These are phyloP conservation scores for Leptinotarsa undecemlineata DNA, from an alignment of 1,140 invertebrate genomes.

Conservation along the genomic window DNA sequence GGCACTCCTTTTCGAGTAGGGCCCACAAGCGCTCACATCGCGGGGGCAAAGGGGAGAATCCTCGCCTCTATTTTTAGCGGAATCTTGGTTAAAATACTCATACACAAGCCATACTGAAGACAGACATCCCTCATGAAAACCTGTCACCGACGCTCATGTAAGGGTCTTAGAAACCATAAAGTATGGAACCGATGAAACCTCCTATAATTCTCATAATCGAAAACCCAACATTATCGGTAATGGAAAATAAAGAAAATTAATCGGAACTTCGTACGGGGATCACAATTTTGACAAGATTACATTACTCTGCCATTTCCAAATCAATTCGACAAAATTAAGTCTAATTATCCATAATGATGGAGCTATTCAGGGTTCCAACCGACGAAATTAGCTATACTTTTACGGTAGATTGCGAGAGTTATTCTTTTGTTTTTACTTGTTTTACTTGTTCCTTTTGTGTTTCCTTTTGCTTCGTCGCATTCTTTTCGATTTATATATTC, in stretches of 20 bases:
- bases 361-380: slow-evolving; percentile 13
- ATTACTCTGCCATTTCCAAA: slow-evolving; percentile 18
- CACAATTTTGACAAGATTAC: slow-evolving; percentile 22
- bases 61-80: no score
- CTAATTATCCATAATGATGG: slow-evolving; percentile 23
- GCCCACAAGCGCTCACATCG: not conserved
- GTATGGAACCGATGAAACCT: not conserved
- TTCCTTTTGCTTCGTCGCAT: not conserved
- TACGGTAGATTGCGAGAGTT: slow-evolving; percentile 17
- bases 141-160: not conserved
- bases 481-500: no score
- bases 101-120: not conserved
- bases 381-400: slow-evolving; percentile 18
- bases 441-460: slow-evolving; percentile 5
- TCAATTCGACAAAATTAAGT: slow-evolving; percentile 21
- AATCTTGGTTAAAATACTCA: not conserved
- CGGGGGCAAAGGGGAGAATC: not conserved
- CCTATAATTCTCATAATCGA: not conserved
- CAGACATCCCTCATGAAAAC: no score
- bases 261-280: slow-evolving; percentile 21
- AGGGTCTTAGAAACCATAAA: not conserved
- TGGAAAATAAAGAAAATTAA: slow-evolving; percentile 25
- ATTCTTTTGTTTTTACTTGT: slow-evolving; percentile 7
- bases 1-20: slow-evolving; percentile 6
- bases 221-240: slow-evolving; percentile 17